Percentiles rank a stretch among this genome's conserved stretches.
phyloP scores from a whole-genome alignment of 2,888 invertebrate species.

The Heliconius ismenius region DNA sequence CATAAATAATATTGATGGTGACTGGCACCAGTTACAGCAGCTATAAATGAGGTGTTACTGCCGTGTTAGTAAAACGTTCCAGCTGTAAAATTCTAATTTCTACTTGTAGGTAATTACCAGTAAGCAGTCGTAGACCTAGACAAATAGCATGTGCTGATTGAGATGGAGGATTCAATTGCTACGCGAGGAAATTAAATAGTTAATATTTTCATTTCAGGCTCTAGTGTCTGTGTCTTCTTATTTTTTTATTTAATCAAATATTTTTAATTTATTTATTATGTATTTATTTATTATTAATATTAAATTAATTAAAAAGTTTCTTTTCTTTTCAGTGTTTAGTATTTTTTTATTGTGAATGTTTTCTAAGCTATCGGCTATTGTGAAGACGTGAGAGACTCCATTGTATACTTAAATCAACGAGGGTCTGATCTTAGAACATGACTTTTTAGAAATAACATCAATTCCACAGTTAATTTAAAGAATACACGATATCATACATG shows the following conservation, averaged over 20 bases:
- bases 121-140: background rate
- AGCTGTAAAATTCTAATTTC: slow-evolving; percentile 36
- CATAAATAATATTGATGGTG: slow-evolving; percentile 76
- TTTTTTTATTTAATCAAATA: slow-evolving; percentile 59
- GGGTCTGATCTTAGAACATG: slow-evolving; percentile 48
- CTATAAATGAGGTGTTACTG: slow-evolving; percentile 56
- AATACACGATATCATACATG: too few species aligned
- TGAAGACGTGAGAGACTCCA: slow-evolving; percentile 60
- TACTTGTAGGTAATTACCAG: background rate
- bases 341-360: slow-evolving; percentile 72
- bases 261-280: slow-evolving; percentile 42
- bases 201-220: too few species aligned
- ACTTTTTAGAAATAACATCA: slow-evolving; percentile 2
- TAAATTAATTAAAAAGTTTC: too few species aligned
- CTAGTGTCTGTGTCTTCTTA: too few species aligned
- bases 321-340: slow-evolving; percentile 50
- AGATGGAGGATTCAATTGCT: background rate
- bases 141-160: too few species aligned
- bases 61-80: slow-evolving; percentile 37
- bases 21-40: slow-evolving; percentile 66
- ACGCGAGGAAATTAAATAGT: background rate
- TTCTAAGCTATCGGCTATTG: slow-evolving; percentile 74
- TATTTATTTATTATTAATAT: too few species aligned
- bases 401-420: slow-evolving; percentile 73
- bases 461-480: background rate